A percentile compares a stretch with the other conserved stretches of the same genome.
phyloP scores from a whole-genome alignment of 2,113 vertebrate species.

The Chamaetylas fuelleborni region DNA sequence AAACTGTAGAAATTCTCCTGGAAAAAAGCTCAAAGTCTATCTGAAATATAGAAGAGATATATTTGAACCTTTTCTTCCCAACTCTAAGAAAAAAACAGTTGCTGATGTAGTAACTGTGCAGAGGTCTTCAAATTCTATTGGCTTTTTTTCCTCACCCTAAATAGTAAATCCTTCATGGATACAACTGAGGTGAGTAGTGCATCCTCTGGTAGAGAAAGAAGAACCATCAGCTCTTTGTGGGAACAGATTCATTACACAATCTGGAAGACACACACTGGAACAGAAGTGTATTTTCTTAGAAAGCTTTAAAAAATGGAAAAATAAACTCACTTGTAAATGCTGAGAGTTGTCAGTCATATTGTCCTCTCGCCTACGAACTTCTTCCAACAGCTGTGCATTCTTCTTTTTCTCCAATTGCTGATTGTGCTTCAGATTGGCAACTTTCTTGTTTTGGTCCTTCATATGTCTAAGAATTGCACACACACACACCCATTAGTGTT shows the following conservation, averaged over 20 bases:
- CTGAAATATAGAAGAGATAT: not conserved
- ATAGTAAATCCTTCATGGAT: not conserved
- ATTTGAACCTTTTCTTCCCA: not conserved
- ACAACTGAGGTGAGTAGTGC: not conserved
- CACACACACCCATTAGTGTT: not conserved
- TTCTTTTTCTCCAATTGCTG: constrained; percentile 87
- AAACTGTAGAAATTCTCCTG: not conserved
- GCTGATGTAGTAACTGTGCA: not conserved
- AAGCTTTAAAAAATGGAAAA: not conserved
- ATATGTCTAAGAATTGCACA: constrained; percentile 82
- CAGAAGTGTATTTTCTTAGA: not conserved
- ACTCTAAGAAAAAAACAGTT: not conserved
- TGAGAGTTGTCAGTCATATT: constrained; percentile 82
- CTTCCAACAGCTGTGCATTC: constrained; percentile 80
- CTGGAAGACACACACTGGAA: not conserved
- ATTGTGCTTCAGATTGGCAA: constrained; percentile 88
- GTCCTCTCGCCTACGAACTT: constrained; percentile 83
- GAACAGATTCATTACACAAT: not conserved
- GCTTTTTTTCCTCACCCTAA: not conserved
- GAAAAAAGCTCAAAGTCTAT: not conserved
- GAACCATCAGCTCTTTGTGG: not conserved
- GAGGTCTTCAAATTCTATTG: not conserved
- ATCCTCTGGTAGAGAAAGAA: not conserved
- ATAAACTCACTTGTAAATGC: constrained; percentile 82
- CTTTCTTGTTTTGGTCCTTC: constrained; percentile 92